Evolutionary conservation across 2,797 vertebrate genomes (phyloP).

Genomic region (Sorex maritimensis): DNA sequence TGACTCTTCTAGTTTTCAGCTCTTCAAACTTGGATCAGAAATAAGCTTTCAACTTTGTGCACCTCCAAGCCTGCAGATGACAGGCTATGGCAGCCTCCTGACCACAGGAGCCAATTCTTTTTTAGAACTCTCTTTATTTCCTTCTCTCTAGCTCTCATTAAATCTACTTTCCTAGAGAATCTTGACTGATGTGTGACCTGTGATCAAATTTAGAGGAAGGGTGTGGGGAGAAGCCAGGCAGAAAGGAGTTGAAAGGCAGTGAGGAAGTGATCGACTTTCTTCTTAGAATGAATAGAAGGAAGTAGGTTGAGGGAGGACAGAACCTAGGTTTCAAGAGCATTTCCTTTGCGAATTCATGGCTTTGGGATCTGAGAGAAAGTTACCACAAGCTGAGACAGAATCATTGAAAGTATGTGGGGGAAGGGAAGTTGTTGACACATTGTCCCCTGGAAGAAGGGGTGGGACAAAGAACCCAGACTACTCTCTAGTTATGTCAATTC

Average conservation of each 20-base stretch:
- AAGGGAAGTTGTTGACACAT: not conserved
- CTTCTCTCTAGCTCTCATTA: not conserved
- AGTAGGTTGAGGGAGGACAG: not conserved
- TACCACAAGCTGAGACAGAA: not conserved
- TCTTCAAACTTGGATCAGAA: not conserved
- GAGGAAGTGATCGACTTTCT: slow-evolving; percentile 9
- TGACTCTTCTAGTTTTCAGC: not conserved
- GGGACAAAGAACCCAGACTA: not conserved
- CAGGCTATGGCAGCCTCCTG: not conserved
- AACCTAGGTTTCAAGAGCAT: not conserved
- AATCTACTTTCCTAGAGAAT: not conserved
- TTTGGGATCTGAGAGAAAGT: not conserved
- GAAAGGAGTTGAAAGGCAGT: not conserved
- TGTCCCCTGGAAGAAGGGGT: not conserved
- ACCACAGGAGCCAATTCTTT: not conserved
- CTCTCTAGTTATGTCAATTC: not conserved
- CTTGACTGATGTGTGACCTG: not conserved
- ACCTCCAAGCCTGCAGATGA: not conserved
- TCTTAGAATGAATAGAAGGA: not conserved
- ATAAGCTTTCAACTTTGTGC: not conserved
- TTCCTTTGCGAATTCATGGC: not conserved
- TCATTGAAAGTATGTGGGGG: not conserved
- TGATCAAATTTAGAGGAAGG: not conserved
- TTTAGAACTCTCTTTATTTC: not conserved
- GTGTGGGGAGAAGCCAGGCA: not conserved